Base-by-base conservation (phyloP, 2,888 invertebrate genomes). In the Onchidella celtica region DNA sequence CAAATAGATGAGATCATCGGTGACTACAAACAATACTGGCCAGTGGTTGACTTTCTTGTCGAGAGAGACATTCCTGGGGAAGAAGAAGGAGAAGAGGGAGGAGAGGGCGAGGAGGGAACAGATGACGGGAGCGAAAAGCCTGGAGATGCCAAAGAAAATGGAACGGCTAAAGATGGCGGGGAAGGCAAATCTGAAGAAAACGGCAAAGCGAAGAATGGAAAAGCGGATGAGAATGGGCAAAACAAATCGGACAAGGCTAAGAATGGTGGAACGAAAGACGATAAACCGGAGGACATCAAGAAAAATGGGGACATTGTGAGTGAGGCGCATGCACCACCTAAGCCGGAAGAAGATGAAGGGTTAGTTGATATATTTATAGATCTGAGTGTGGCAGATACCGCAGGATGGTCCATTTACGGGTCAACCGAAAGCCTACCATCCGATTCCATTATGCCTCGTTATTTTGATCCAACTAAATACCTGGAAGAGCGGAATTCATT, bases 11-110 rank as follows among this genome's bases (percentile, higher is more conserved):
- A 92, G 81, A 89, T 91, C 68, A 89, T 92, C 40, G 85, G 87
- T 6, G 88, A 88, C 40, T 93, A 90, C 85, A 88, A 89, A 40
- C 91, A 92, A 79, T 86, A 88, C 76, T 93, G 92, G 92, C 92
- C 92, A 0, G 88, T 92, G 9, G 27, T 80, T 79, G 92, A 92
- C 78, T 86, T 92, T 9, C 74, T 88, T 29, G 85, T 91, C n/a
- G 87, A 89, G 29, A 81, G 86, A 66, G 88, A 86, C 63, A 81
- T 85, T 32, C 87, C 88, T 9, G 84, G 85, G 29, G 83, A 79
- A 40, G 72, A 79, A 0, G 76, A 82, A 14, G 82, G 74, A 3
- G 88, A 83, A n/a, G 86, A 86, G n/a, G 88, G 86, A 14, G 87
- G 86, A 9, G 83, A 57, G 9, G 85, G 87, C 63, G 78, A 78